Evolutionary conservation across 1,140 invertebrate genomes (phyloP).

Genomic region (Ctenoplectra terminalis): DNA sequence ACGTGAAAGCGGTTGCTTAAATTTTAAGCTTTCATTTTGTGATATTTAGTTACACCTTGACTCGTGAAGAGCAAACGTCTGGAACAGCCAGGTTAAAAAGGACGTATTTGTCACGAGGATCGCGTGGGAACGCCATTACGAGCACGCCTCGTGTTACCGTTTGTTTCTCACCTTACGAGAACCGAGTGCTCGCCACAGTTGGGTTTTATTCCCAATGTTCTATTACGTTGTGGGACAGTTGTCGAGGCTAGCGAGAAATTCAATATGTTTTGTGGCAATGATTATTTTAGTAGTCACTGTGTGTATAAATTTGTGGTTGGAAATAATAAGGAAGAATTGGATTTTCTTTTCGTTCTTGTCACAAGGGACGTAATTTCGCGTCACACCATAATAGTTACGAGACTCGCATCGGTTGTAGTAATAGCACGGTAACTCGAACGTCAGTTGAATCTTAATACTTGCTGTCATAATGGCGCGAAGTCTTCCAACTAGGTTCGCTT

Average conservation of each 20-base stretch:
- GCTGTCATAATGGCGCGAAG: background rate
- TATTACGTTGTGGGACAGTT: background rate
- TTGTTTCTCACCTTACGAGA: background rate
- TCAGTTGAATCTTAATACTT: background rate
- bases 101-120: background rate
- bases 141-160: background rate
- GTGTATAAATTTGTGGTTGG: no score
- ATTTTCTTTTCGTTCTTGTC: background rate
- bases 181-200: background rate
- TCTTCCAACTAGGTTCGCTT: background rate
- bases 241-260: no score
- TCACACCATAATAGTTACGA: background rate
- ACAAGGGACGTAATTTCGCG: background rate
- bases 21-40: slow-evolving; percentile 70
- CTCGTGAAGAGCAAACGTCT: slow-evolving; percentile 29
- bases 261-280: no score
- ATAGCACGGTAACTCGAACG: background rate
- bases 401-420: background rate
- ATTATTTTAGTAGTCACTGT: no score
- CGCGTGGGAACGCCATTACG: background rate
- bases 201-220: background rate
- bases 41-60: slow-evolving; percentile 70
- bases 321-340: no score
- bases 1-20: slow-evolving; percentile 67
- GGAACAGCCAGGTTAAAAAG: background rate